Conservation (phyloP, 2,888 invertebrate species). For the Leptinotarsa haldemani region DNA sequence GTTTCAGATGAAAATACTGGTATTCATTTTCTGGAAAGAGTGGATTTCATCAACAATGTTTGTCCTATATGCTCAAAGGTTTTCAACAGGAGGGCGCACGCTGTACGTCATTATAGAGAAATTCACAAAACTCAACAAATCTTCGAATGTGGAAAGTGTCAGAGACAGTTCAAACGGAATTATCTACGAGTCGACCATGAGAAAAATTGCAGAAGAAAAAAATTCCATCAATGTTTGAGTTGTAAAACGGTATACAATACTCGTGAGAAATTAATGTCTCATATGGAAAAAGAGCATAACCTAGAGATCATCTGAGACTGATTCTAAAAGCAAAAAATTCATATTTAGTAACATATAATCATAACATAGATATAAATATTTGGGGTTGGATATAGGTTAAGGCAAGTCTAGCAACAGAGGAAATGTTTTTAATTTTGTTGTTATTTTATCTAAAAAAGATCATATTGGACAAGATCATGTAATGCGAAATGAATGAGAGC, state of each 20-base stretch:
- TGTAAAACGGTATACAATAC: constrained; percentile 10
- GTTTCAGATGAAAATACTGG: constrained; percentile 1
- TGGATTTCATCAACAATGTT: constrained; percentile 21
- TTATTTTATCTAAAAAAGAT: no score
- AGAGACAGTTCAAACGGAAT: constrained; percentile 14
- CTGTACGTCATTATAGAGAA: constrained; percentile 11
- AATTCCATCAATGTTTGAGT: constrained; percentile 14
- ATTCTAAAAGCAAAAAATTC: neutral
- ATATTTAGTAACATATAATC: neutral
- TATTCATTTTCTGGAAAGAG: neutral
- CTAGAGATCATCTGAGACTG: neutral
- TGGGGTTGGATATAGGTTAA: no score
- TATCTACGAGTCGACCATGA: constrained; percentile 1
- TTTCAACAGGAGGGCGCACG: constrained; percentile 34
- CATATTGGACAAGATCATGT: no score
- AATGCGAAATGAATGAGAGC: no score
- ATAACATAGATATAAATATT: no score
- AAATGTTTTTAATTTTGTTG: no score
- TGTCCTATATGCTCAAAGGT: constrained; percentile 48
- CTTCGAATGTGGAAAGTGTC: neutral
- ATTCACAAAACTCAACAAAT: constrained; percentile 3
- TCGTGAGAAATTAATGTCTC: constrained; percentile 1
- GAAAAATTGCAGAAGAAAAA: constrained; percentile 2
- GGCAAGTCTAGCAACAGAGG: no score
- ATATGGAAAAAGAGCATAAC: constrained; percentile 7